Evolutionary conservation across 2,113 vertebrate genomes (phyloP), one percentile per base, ranked within the genome.

Genomic region (Petrocephalus zakoni): DNA sequence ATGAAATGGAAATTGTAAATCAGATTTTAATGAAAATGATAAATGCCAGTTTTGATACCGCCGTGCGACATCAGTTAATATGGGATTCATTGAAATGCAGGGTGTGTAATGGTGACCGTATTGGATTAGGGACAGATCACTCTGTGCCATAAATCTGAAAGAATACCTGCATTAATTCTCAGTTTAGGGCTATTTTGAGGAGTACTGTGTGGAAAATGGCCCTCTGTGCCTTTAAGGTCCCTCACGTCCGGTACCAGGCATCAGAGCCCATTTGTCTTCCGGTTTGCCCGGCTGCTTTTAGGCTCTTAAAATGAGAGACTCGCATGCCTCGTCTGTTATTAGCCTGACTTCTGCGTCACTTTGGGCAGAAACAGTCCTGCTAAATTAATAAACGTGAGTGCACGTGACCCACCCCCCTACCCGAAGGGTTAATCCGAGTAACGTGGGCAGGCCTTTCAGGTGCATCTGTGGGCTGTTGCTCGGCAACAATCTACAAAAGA

Each of bases 391-490:
- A 75, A 37, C 15, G 15, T 75, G 25, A 29, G 25, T 22, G n/a
- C 29, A 34, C 5, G 29, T 34, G 29, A 75, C 61, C 95, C 94
- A 93, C 92, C 91, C 91, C 82, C 61, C 87, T 92, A 90, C 90
- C 86, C 91, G 83, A 89, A 91, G 90, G 91, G 90, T 92, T 92
- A 95, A 94, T 93, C 92, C 89, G 93, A 92, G 93, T 91, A 94
- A 91, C 52, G 88, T 88, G 87, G 89, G 92, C 88, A 91, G 90
- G 91, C 92, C 93, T 90, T 92, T 92, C 87, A 91, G 88, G 90
- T 91, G 90, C 92, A 91, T 94, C 90, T 93, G 93, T 92, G 92
- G 91, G 89, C 85, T 94, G 95, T 96, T 95, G 92, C 95, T 91
- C 92, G 92, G 95, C 92, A 94, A 95, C 95, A 85, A 0, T 2